These are phyloP conservation scores for Agrilus mali DNA, from an alignment of 2,888 invertebrate species.

Conservation along the genomic window DNA sequence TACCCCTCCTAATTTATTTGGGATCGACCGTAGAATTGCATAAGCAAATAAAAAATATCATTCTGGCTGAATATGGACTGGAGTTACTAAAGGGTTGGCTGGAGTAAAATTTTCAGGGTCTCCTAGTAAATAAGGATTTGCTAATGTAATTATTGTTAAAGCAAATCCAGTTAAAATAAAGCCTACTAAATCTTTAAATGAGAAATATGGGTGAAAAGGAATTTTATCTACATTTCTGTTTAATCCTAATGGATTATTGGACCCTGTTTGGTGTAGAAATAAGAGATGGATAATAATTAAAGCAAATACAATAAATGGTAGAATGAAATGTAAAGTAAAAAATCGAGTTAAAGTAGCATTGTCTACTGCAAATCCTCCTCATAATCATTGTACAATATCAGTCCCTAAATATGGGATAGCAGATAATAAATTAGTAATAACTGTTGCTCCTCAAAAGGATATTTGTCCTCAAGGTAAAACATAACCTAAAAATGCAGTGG, in stretches of 20 bases:
- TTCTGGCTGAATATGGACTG: conserved; percentile 68
- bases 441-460: conserved; percentile 68
- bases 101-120: conserved; percentile 65
- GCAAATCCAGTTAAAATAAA: conserved; percentile 43
- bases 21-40: conserved; percentile 67
- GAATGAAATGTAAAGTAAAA: conserved; percentile 59
- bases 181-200: conserved; percentile 50
- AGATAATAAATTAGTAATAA: conserved; percentile 62
- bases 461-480: conserved; percentile 70
- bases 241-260: conserved; percentile 52
- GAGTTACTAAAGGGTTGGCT: conserved; percentile 55
- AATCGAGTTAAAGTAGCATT: conserved; percentile 67
- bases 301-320: conserved; percentile 54
- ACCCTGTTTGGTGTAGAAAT: conserved; percentile 55
- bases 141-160: conserved; percentile 40
- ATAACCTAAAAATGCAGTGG: conserved; percentile 65
- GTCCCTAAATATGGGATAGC: conserved; percentile 57
- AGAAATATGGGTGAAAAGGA: conserved; percentile 54
- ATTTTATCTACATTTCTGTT: conserved; percentile 56
- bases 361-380: conserved; percentile 63
- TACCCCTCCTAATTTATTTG: conserved; percentile 68
- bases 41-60: conserved; percentile 78
- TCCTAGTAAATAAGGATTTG: conserved; percentile 46
- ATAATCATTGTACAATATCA: conserved; percentile 54
- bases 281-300: conserved; percentile 50